A percentile compares a stretch with the other conserved stretches of the same genome.
phyloP scores from a whole-genome alignment of 1,140 invertebrate genomes.

The Contarinia nasturtii region DNA sequence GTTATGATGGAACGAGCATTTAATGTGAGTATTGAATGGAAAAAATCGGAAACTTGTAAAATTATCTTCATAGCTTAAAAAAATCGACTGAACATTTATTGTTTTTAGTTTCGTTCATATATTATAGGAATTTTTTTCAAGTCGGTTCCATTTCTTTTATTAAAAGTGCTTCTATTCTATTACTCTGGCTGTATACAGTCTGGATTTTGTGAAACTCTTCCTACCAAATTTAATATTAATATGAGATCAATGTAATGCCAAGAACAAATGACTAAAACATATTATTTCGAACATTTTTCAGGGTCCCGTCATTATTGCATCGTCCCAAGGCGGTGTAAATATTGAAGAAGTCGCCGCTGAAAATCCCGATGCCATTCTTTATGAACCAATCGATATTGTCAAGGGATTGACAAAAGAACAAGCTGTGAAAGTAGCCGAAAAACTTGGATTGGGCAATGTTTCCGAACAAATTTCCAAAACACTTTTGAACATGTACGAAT shows the following conservation, averaged over 20 bases:
- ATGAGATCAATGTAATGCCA: too few species aligned
- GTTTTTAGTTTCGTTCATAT: too few species aligned
- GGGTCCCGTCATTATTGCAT: slow-evolving; percentile 91
- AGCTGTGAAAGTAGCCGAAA: slow-evolving; percentile 49
- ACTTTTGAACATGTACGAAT: slow-evolving; percentile 69
- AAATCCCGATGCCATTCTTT: slow-evolving; percentile 80
- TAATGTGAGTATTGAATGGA: slow-evolving; percentile 39
- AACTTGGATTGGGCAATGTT: slow-evolving; percentile 62
- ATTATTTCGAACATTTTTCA: too few species aligned
- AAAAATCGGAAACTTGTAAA: background rate
- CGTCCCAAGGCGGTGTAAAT: slow-evolving; percentile 88
- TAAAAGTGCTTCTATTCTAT: too few species aligned
- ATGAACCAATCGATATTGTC: slow-evolving; percentile 76
- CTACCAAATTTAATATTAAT: too few species aligned
- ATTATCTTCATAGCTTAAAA: background rate
- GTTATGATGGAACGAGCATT: slow-evolving; percentile 94
- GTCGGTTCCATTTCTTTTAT: too few species aligned
- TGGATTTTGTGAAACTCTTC: too few species aligned
- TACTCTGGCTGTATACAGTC: too few species aligned
- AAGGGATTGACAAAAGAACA: slow-evolving; percentile 63
- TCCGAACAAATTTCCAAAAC: slow-evolving; percentile 58
- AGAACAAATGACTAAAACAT: too few species aligned
- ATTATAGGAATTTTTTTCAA: too few species aligned
- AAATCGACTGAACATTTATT: background rate
- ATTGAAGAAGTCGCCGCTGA: slow-evolving; percentile 92